Conservation (phyloP, 2,797 vertebrate genomes). For the Monodelphis domestica region DNA sequence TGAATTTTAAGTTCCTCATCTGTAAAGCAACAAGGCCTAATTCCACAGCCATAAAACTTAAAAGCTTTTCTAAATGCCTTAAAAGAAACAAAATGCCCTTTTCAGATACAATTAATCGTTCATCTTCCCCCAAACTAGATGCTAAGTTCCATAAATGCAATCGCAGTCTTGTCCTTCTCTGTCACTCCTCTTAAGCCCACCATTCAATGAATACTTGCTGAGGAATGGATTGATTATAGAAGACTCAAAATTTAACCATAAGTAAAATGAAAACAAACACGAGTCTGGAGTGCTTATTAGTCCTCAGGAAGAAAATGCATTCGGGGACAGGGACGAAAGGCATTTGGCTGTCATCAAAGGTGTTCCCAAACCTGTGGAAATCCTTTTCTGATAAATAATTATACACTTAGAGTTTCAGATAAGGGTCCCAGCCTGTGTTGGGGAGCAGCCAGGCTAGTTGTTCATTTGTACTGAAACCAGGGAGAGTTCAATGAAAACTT, state of each 20-base stretch:
- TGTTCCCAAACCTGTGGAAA: background rate
- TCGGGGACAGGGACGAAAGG: background rate
- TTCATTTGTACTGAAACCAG: background rate
- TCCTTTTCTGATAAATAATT: background rate
- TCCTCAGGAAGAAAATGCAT: background rate
- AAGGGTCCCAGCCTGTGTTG: background rate
- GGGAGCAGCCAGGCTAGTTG: background rate
- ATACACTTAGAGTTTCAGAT: background rate
- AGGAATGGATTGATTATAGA: background rate
- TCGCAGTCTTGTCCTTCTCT: background rate
- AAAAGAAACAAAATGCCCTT: background rate
- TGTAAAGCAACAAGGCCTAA: constrained; percentile 1
- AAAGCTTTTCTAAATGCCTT: constrained; percentile 11
- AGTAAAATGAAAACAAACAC: background rate
- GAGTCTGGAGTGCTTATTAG: background rate
- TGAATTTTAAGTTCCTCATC: background rate
- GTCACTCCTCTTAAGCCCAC: background rate
- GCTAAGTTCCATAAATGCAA: constrained; percentile 5
- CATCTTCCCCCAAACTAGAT: constrained; percentile 15
- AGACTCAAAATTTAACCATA: background rate
- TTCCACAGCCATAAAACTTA: background rate
- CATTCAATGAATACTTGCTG: background rate
- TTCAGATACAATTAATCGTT: constrained; percentile 22
- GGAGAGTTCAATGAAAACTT: background rate
- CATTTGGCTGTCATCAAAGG: background rate